phyloP scores from a whole-genome alignment of 2,797 vertebrate species.

The Glossophaga mutica region DNA sequence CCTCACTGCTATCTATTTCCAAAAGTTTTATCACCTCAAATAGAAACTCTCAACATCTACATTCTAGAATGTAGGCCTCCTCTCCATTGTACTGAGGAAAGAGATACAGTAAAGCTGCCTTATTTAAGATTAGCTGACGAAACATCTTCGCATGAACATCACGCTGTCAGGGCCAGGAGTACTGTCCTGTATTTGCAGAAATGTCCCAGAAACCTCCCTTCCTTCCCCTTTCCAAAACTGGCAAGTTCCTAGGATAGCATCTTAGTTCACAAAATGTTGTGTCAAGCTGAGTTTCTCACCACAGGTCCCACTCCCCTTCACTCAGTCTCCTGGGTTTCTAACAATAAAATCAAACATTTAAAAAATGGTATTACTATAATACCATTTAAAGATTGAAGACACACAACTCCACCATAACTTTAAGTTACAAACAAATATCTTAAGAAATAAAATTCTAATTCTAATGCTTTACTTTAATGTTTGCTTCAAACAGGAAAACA shows the following conservation, averaged over 20 bases:
- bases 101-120: neutral
- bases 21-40: neutral
- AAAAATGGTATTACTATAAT: neutral
- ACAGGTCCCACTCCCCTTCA: neutral
- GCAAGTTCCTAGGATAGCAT: neutral
- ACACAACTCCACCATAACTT: neutral
- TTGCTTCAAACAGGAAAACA: conserved; percentile 25
- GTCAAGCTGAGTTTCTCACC: neutral
- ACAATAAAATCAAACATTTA: neutral
- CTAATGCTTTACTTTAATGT: conserved; percentile 57
- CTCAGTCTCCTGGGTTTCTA: neutral
- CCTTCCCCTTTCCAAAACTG: neutral
- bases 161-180: neutral
- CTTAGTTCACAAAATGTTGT: neutral
- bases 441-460: neutral
- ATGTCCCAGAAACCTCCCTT: neutral
- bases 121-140: neutral
- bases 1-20: neutral
- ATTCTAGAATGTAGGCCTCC: neutral
- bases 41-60: neutral
- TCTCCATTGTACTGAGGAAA: neutral
- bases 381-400: neutral
- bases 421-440: neutral
- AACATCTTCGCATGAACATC: neutral
- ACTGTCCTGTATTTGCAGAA: neutral